Base-by-base conservation (phyloP, 2,797 vertebrate genomes). In the Lepidocolaptes lacrymiger region DNA sequence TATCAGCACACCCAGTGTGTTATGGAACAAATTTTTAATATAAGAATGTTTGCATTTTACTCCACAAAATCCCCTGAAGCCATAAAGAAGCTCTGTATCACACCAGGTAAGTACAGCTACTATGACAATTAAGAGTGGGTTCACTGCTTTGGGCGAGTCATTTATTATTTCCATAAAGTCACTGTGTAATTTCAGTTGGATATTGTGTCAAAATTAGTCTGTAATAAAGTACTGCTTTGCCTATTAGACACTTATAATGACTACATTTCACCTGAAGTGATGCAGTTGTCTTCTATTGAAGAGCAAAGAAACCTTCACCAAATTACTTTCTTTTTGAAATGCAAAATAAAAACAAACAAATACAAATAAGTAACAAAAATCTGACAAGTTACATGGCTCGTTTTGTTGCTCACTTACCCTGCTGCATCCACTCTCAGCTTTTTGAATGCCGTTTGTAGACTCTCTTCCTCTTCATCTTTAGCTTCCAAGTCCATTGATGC, bases 391-490 rank as follows among this genome's bases (percentile, higher is more conserved):
- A 20, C 36, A 37, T 1, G 4, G 64, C 5, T 39, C 62, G 71
- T 83, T 75, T n/a, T 13, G 30, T 11, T 8, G 37, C 36, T 67
- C 13, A 71, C 89, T 82, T 88, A 98, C 98, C 98, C 98, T 93
- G 98, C 98, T 49, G 98, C 98, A 76, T 99, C 98, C 6, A 99
- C 98, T 62, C 98, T 97, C 80, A 99, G 97, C 97, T 99, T 99
- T 96, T 99, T 98, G 87, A 99, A 99, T 1, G 99, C 99, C 1
- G 98, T 98, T 96, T 99, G 99, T 93, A 99, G 98, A 11, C 98
- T 98, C 68, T 99, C 98, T 13, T 99, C 98, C 34, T 99, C 98
- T 15, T 97, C 97, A 94, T 98, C 98, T 92, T 98, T 98, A 81
- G 95, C 98, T 96, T 97, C 98, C 74, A 97, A 98, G 95, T 98